Percentiles rank a stretch among this genome's conserved stretches.
phyloP scores from a whole-genome alignment of 2,113 vertebrate genomes.

The Scomber scombrus region DNA sequence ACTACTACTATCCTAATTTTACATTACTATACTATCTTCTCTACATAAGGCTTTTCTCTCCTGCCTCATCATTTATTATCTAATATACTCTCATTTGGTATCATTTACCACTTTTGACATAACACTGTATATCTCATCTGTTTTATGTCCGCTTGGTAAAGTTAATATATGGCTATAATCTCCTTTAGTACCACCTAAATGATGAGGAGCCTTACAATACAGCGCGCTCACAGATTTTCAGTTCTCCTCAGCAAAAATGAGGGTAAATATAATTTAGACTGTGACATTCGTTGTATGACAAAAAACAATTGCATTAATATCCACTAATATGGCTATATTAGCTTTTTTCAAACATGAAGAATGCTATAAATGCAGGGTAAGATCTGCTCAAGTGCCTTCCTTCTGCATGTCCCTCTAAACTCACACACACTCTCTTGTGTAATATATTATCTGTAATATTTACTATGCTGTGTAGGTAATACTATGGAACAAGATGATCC shows the following conservation, averaged over 20 bases:
- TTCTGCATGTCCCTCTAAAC: slow-evolving; percentile 15
- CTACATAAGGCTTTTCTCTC: neutral
- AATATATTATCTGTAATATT: neutral
- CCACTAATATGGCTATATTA: slow-evolving; percentile 60
- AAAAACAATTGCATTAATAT: slow-evolving; percentile 57
- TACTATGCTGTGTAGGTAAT: neutral
- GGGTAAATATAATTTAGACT: slow-evolving; percentile 51
- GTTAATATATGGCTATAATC: slow-evolving; percentile 71
- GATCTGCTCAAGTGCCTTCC: slow-evolving; percentile 1
- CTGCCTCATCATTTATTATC: neutral
- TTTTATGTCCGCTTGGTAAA: slow-evolving; percentile 42
- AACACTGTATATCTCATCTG: slow-evolving; percentile 32
- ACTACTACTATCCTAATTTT: slow-evolving; percentile 9
- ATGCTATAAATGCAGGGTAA: slow-evolving; percentile 6
- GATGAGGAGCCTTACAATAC: slow-evolving; percentile 50
- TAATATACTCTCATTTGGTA: slow-evolving; percentile 50
- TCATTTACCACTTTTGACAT: slow-evolving; percentile 30
- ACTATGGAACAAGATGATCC: slow-evolving; percentile 19
- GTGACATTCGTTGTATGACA: slow-evolving; percentile 60
- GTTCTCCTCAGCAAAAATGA: slow-evolving; percentile 61
- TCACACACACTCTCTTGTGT: slow-evolving; percentile 2
- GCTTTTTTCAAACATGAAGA: slow-evolving; percentile 25
- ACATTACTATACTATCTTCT: slow-evolving; percentile 7
- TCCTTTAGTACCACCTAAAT: slow-evolving; percentile 60
- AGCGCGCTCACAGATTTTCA: slow-evolving; percentile 41